Evolutionary conservation across 1,140 invertebrate genomes (phyloP), one percentile per base, ranked within the genome.

Genomic region (Pogonomyrmex californicus): DNA sequence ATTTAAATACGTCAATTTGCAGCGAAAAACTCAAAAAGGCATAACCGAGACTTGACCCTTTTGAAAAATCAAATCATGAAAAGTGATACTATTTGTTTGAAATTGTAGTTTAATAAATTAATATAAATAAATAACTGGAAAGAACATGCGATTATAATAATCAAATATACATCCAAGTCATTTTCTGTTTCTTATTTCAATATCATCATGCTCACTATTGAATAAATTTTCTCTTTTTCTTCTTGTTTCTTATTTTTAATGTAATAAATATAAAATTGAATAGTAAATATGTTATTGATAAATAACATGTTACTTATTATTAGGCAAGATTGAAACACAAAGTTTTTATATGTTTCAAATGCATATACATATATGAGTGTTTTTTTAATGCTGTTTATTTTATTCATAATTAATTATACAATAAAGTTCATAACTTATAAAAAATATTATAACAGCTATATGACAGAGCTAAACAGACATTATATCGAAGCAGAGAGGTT

Each of bases 81-180:
- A 49, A 49, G 6, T 33, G 10, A 14, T n/a, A 33, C 17, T 1
- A 38, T 62, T 44, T 6, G 2, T 12, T 68, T 36, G 54, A 54
- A 36, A n/a, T 38, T n/a, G 23, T 23, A 23, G 23, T 17, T 14
- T 62, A 33, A 3, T 76, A 33, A 23, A 23, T 23, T 23, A 23
- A 30, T 6, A 76, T 76, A 14, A 58, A 62, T 58, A 58, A 60
- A 23, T 23, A 76, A 76, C 62, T 33, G 6, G 44, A 44, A 14
- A 60, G 1, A 30, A 76, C 4, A 12, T 30, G 23, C 4, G 0
- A 41, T n/a, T 23, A 38, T 54, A 73, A 36, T 23, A 4, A 33
- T 51, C 23, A 4, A 71, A 7, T 17, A 51, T 9, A 2, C 33
- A 49, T 38, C 14, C 23, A 23, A 23, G 0, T 23, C 23, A 23